Conservation (phyloP, 2,113 vertebrate species). For the Odocoileus hemionus region DNA sequence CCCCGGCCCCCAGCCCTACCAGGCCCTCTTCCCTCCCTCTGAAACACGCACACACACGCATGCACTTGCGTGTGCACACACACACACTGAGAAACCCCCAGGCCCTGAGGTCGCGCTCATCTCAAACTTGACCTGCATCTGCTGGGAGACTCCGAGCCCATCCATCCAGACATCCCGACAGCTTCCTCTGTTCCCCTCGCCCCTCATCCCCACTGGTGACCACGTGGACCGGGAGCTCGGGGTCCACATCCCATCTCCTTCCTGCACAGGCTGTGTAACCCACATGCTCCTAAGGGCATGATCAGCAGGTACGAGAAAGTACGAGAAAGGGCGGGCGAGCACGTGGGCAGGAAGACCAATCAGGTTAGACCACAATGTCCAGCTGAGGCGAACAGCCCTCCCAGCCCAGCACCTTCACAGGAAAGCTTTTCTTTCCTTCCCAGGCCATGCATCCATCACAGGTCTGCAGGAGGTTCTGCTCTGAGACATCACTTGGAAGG, state of each 20-base stretch:
- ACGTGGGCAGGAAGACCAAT: not conserved
- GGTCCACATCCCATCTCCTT: not conserved
- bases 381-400: rapidly evolving
- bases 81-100: rapidly evolving
- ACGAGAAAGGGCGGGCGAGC: not conserved
- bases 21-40: not conserved
- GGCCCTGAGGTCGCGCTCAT: not conserved
- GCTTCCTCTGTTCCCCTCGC: rapidly evolving
- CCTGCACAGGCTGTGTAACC: not conserved
- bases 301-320: not conserved
- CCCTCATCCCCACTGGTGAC: not conserved
- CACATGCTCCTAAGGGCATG: not conserved
- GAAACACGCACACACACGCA: no score
- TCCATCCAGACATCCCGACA: rapidly evolving
- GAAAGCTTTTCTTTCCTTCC: not conserved
- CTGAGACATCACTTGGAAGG: no score
- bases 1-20: not conserved
- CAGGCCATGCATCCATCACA: not conserved
- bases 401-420: not conserved
- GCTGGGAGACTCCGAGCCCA: not conserved
- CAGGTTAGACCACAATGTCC: not conserved
- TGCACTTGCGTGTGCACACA: not conserved
- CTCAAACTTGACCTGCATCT: not conserved
- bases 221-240: not conserved
- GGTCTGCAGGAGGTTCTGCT: not conserved